Conservation (phyloP, 92 coral and sea anemone genomes). For the Paragorgia papillata region DNA sequence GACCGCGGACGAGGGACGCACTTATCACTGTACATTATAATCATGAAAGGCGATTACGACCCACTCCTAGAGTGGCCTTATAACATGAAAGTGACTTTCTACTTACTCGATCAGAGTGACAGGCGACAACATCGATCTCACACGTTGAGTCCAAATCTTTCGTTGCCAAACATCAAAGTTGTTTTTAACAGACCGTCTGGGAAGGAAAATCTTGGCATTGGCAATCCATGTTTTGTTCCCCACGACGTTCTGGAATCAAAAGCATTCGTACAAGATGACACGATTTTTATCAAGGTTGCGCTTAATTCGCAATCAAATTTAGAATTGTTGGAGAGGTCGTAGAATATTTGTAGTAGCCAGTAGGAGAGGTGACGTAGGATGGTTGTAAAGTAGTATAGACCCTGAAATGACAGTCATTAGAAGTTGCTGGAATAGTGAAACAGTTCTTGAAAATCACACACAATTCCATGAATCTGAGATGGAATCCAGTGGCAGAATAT, state of each 20-base stretch:
- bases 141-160: slow-evolving; percentile 91
- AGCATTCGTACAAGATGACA: slow-evolving; percentile 85
- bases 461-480: too few relatives aligned
- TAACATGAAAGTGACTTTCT: slow-evolving; percentile 94
- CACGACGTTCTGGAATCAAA: slow-evolving; percentile 83
- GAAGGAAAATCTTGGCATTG: slow-evolving; percentile 95
- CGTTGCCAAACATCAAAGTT: slow-evolving; percentile 94
- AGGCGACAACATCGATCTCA: slow-evolving; percentile 87
- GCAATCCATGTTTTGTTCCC: slow-evolving; percentile 96
- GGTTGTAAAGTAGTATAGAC: too few relatives aligned
- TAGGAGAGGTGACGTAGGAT: too few relatives aligned
- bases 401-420: too few relatives aligned
- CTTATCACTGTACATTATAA: slow-evolving; percentile 87
- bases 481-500: too few relatives aligned
- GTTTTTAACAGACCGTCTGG: slow-evolving; percentile 91
- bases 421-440: too few relatives aligned
- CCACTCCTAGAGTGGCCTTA: slow-evolving; percentile 96
- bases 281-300: slow-evolving; percentile 79
- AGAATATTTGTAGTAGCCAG: too few relatives aligned
- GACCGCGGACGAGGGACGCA: slow-evolving; percentile 95
- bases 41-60: slow-evolving; percentile 97
- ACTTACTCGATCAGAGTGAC: slow-evolving; percentile 88
- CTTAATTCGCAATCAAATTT: slow-evolving; percentile 8
- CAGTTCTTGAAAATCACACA: too few relatives aligned
- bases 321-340: neutral